Base-by-base conservation (phyloP, 2,797 vertebrate genomes). In the Rhabdophis nuchalis region DNA sequence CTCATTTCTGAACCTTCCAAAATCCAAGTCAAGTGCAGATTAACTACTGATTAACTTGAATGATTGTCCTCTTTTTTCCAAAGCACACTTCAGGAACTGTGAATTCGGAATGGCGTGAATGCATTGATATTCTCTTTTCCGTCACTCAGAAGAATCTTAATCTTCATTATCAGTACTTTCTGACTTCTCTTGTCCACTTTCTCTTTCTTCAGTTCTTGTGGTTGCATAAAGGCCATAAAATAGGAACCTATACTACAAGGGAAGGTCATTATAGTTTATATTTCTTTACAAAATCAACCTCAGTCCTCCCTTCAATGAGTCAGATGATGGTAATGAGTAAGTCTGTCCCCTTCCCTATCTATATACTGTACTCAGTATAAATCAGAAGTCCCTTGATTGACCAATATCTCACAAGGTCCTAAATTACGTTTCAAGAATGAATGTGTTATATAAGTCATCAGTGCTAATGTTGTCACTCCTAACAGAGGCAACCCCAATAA, bases 121-220 rank as follows among this genome's bases (percentile, higher is more conserved):
- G 53, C n/a, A 56, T 32, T n/a, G 13, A 11, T 56, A n/a, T n/a
- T 25, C n/a, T 20, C 5, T 56, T 56, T 57, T 57, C 53, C 20
- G 11, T 36, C 54, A 87, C 54, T n/a, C 86, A 57, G 32, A 87
- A 57, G 9, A 57, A 56, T 54, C 56, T 57, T 57, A 57, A 25
- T 57, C 54, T 25, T 68, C 85, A 91, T 77, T 90, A 68, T 92
- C 93, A 94, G 60, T 0, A 0, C 14, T 36, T 36, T 92, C 82
- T 60, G 16, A 68, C 92, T 92, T n/a, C 50, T 8, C 5, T 85
- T 32, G 20, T 90, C 93, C 57, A 68, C 58, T 68, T 54, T 29
- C 90, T 68, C 58, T 64, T 68, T 87, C 87, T 91, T 64, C 58
- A 0, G 0, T 0, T 32, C 0, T 0, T 0, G n/a, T 3, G 2